Evolutionary conservation across 2,797 vertebrate genomes (phyloP), one percentile per base, ranked within the genome.

Genomic region (Alexandromys oeconomus): DNA sequence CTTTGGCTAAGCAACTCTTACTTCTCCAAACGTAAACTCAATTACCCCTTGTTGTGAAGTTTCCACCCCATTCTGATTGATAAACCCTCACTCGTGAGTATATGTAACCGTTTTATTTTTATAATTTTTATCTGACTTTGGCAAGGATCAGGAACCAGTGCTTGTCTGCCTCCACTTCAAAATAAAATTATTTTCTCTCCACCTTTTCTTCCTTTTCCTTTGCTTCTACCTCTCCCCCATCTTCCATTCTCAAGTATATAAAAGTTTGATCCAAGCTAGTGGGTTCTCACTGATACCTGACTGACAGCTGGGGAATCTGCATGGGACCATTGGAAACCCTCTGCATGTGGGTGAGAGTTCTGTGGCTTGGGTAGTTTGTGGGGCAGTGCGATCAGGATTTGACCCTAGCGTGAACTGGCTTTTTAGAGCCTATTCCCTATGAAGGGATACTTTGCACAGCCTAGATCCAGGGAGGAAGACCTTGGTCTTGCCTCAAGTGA

Each of bases 21-120:
- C 46, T 65, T 86, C 73, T 84, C 93, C 80, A 91, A 84, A 93
- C 25, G 31, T 91, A 51, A 87, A 10, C 12, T 78, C 92, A 88
- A n/a, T 65, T 54, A n/a, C 15, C 37, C 78, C 17, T 48, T 14
- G 74, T 84, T 1, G 1, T 76, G 12, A 27, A 27, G 27, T 51
- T 87, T 69, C 29, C 37, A 86, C 7, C 59, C 51, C 19, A 27
- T 46, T 37, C 25, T 69, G 4, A 76, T n/a, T 40, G n/a, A 37
- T 4, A 71, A 23, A 13, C 17, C 43, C 34, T 29, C 29, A 51
- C 15, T n/a, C 5, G 10, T 84, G 69, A 11, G 43, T 74, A 5
- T 43, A 4, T 51, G 34, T 5, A 74, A 17, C 15, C 59, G 13
- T 85, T 0, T 5, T n/a, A 54, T 86, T 73, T 97, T 89, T 89